Conservation (phyloP, 2,888 invertebrate species). For the Eilema sororculum region DNA sequence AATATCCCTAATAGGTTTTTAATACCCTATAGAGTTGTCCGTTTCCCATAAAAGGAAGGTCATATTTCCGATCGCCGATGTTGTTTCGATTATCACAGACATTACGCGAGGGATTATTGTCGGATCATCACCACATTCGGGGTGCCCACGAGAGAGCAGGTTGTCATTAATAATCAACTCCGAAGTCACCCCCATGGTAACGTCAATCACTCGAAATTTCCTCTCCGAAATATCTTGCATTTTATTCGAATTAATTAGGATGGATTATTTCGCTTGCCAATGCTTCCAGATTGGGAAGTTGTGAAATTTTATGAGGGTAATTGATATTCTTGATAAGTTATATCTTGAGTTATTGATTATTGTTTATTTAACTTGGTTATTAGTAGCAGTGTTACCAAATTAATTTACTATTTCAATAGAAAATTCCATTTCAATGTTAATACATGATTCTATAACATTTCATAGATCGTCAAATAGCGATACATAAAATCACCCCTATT, state of each 20-base stretch:
- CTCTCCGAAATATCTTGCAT: conserved; percentile 27
- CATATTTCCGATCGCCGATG: conserved; percentile 22
- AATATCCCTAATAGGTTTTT: conserved; percentile 17
- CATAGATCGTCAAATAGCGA: neutral
- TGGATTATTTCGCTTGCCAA: neutral
- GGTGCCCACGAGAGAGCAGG: conserved; percentile 51
- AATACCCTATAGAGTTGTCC: conserved; percentile 11
- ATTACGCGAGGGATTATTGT: conserved; percentile 28
- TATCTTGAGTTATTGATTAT: conserved; percentile 1
- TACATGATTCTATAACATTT: neutral
- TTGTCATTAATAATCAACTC: conserved; percentile 63
- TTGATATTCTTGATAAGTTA: conserved; percentile 13
- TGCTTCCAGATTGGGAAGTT: conserved; percentile 2
- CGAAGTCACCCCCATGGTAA: conserved; percentile 56
- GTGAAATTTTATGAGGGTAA: conserved; percentile 11
- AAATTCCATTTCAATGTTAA: too few species aligned
- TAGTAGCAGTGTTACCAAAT: neutral
- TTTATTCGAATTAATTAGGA: conserved; percentile 14
- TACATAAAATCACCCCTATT: too few species aligned
- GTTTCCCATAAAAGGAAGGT: conserved; percentile 4
- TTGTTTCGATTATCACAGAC: conserved; percentile 23
- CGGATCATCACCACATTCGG: conserved; percentile 55
- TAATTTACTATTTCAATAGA: neutral
- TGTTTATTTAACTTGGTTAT: neutral
- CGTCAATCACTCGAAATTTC: conserved; percentile 58